Base-by-base conservation (phyloP, 2,797 vertebrate species). In the Odontamblyopus rebecca region DNA sequence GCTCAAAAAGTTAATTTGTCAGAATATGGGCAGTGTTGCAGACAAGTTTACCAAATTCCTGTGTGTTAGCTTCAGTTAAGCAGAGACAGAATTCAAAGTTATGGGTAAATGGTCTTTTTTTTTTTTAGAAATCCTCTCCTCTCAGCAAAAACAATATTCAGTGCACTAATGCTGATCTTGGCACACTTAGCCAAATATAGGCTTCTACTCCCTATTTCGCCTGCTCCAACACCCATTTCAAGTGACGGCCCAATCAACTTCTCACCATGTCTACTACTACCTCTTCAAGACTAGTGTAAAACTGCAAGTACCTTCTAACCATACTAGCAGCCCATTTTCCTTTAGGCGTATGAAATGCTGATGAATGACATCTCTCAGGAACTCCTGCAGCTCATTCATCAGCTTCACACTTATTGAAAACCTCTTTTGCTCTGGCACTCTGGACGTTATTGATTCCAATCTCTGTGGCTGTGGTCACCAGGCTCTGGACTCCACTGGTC, bases 101-200 rank as follows among this genome's bases (percentile, higher is more conserved):
- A 19, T n/a, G 3, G 70, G 27, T 78, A 74, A 76, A 92, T 89
- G 0, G 75, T 68, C 0, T 57, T 60, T 15, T 2, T 80, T 79
- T 15, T 76, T 51, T 26, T 68, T 57, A 26, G 73, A 86, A 7
- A 19, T 68, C 56, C 0, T 54, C 64, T 76, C 78, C 18, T 89
- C 89, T 35, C 91, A 2, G 93, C 61, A 72, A 93, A 93, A 6
- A 92, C 68, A 29, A 79, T 83, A 13, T 92, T 93, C 2, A 38
- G 18, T 1, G 15, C 18, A 38, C 2, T 1, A 38, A 18, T 0
- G 29, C 29, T 7, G 2, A 35, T 38, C 6, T 6, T 32, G 15
- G 4, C 15, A 0, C 19, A 2, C 30, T 35, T 61, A 9, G 18
- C 60, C 30, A 32, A 1, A 18, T 30, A 2, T 3, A 61, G 7